Percentiles rank a stretch among this genome's conserved stretches.
Conservation (phyloP, 2,888 invertebrate genomes). For the Andrena flavipes region DNA sequence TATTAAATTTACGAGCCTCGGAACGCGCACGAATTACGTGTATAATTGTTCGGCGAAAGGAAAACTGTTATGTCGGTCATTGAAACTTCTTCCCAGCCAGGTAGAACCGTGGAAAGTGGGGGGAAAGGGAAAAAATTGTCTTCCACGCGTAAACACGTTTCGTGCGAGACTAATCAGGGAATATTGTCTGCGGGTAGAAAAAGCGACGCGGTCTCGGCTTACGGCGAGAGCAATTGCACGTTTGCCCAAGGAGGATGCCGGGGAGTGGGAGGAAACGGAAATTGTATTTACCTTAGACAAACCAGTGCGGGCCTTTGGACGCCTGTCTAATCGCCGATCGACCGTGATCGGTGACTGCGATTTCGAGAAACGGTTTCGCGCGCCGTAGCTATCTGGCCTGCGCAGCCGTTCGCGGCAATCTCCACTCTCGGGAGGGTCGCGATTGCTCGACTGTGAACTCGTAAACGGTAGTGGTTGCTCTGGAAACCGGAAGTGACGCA, state of each 20-base stretch:
- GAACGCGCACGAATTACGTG: conserved; percentile 19
- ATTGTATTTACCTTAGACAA: conserved; percentile 45
- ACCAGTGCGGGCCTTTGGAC: conserved; percentile 19
- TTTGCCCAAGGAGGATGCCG: not conserved
- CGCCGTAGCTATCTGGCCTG: not conserved
- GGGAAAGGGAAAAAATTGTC: conserved; percentile 1
- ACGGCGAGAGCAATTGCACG: not conserved
- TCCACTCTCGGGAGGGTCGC: conserved; percentile 43
- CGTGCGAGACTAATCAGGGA: conserved; percentile 52
- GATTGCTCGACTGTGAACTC: conserved; percentile 79
- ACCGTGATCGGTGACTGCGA: not conserved
- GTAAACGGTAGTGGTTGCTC: conserved; percentile 76
- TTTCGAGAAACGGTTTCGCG: not conserved
- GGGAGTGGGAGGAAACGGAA: conserved; percentile 17
- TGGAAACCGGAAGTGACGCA: conserved; percentile 82
- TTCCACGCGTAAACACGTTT: conserved; percentile 13
- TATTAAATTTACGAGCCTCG: conserved; percentile 57
- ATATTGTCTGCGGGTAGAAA: conserved; percentile 20
- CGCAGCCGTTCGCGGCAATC: conserved; percentile 12
- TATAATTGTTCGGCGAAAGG: conserved; percentile 45
- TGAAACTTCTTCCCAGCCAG: conserved; percentile 28
- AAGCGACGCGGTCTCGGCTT: conserved; percentile 23
- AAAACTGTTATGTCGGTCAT: conserved; percentile 36
- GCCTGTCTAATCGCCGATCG: conserved; percentile 5
- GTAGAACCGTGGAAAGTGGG: not conserved